A percentile compares a stretch with the other conserved stretches of the same genome.
phyloP scores from a whole-genome alignment of 1,140 invertebrate species.

The Zaprionus camerounensis region DNA sequence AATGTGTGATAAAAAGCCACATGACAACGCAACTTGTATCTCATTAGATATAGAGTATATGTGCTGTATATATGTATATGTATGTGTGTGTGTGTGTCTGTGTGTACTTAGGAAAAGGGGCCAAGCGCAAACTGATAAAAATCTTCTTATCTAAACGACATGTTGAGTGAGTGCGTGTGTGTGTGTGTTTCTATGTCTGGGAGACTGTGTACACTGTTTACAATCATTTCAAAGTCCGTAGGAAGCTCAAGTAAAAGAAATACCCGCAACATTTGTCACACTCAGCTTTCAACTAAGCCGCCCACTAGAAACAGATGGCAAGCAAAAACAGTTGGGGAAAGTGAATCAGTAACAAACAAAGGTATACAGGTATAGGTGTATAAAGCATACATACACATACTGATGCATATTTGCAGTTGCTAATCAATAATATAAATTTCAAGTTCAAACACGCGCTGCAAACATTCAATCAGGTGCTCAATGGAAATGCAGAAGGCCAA shows the following conservation, averaged over 20 bases:
- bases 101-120: constrained; percentile 35
- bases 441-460: constrained; percentile 64
- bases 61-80: not conserved
- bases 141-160: constrained; percentile 25
- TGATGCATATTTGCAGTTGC: not conserved
- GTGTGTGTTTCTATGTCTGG: constrained; percentile 28
- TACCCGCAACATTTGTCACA: constrained; percentile 19
- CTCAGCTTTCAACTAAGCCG: constrained; percentile 42
- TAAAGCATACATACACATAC: not conserved
- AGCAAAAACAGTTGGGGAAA: not conserved
- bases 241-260: constrained; percentile 20
- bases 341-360: constrained; percentile 19
- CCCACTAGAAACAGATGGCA: constrained; percentile 13
- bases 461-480: constrained; percentile 17
- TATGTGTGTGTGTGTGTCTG: constrained; percentile 8
- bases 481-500: constrained; percentile 1
- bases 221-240: constrained; percentile 68
- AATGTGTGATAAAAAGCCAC: constrained; percentile 75
- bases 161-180: constrained; percentile 10
- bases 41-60: constrained; percentile 30
- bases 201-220: constrained; percentile 57
- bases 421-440: constrained; percentile 64
- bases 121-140: constrained; percentile 61
- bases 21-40: constrained; percentile 65
- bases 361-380: not conserved